These are phyloP conservation scores for Fistularia tabacaria DNA, from an alignment of 2,797 vertebrate genomes.

Conservation along the genomic window DNA sequence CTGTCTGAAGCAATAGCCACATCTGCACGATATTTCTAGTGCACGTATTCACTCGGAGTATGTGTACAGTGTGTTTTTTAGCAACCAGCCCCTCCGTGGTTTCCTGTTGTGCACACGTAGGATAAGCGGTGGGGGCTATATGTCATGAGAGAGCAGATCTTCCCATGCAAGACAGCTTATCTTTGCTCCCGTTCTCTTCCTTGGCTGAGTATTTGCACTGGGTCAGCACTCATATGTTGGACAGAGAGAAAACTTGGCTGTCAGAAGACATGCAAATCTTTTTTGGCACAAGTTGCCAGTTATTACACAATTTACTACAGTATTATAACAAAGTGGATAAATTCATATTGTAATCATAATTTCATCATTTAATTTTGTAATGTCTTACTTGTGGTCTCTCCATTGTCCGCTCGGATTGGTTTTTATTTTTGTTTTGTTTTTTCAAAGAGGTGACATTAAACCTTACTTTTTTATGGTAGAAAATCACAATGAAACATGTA, in stretches of 20 bases:
- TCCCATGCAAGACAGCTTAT: conserved; percentile 64
- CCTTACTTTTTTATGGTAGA: too few relatives aligned
- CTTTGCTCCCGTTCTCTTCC: conserved; percentile 49
- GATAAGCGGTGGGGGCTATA: conserved; percentile 57
- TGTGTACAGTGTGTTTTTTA: conserved; percentile 10
- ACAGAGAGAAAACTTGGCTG: conserved; percentile 13
- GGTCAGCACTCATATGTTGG: conserved; percentile 21
- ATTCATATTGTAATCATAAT: too few relatives aligned
- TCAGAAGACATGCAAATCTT: conserved; percentile 2
- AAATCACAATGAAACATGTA: too few relatives aligned
- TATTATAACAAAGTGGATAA: too few relatives aligned
- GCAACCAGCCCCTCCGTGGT: conserved; percentile 38
- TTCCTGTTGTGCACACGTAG: conserved; percentile 71
- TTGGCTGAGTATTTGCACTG: conserved; percentile 41
- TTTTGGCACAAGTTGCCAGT: too few relatives aligned
- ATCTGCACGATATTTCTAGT: conserved; percentile 1
- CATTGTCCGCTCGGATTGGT: too few relatives aligned
- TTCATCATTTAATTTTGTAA: too few relatives aligned
- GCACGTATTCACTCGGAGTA: background rate
- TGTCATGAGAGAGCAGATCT: conserved; percentile 67
- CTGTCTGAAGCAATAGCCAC: background rate
- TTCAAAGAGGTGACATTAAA: too few relatives aligned
- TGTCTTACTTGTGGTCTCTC: too few relatives aligned
- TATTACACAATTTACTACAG: too few relatives aligned
- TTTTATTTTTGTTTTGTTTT: too few relatives aligned